Base-by-base conservation (phyloP, 2,888 invertebrate species). In the Hypercompe scribonia region DNA sequence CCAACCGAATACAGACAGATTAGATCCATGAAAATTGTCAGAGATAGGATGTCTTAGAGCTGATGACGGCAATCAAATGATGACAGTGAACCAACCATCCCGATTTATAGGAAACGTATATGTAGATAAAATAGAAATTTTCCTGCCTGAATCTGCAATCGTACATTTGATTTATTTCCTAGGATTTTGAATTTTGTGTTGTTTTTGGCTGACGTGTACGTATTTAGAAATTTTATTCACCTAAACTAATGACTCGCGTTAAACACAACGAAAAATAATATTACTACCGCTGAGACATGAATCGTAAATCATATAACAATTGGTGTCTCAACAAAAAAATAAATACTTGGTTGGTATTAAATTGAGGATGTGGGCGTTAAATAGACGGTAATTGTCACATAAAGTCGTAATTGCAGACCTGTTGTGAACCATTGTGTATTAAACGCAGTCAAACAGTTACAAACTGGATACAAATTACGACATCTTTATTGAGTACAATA, bases 371-470 rank as follows among this genome's bases (percentile, higher is more conserved):
- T 80, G 72, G 76, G 78, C 65, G 75, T 75, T 81, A 64, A 74
- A 77, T 73, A 75, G 72, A 58, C 50, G 15, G 70, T 81, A 81
- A 81, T 82, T 78, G 81, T 81, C 73, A 75, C 75, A 80, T 80
- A 50, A 78, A 42, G 54, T 36, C 50, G 65, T 71, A 65, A 75
- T 72, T 73, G 70, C 69, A 65, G 75, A 80, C 72, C 74, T 76
- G 72, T 65, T 61, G 58, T 28, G 54, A 78, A 82, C 76, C 24
- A 82, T 82, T 74, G 75, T 58, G 58, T 69, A 64, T 70, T 67
- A 63, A 72, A 33, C 28, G 34, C 46, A n/a, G 64, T 50, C 24
- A 70, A 42, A 42, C 33, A 46, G 64, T 33, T 33, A 33, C 8
- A 67, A 46, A 46, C 31, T 28, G 15, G 21, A 66, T 18, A 46